A percentile compares a stretch with the other conserved stretches of the same genome.
Conservation (phyloP, 1,140 invertebrate species). For the Periplaneta americana region DNA sequence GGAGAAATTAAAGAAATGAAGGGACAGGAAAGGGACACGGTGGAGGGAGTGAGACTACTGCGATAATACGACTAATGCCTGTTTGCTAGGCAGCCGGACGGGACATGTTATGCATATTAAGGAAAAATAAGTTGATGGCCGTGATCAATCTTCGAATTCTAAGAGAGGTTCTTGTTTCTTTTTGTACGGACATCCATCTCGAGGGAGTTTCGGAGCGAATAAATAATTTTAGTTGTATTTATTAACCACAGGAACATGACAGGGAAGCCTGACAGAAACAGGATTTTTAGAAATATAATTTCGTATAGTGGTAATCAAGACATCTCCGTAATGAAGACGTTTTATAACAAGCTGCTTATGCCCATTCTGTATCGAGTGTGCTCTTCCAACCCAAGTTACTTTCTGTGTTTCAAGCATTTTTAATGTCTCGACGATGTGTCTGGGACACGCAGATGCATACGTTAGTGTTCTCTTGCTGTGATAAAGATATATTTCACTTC, state of each 20-base stretch:
- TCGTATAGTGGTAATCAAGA: neutral
- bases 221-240: neutral
- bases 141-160: neutral
- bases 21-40: too few species aligned
- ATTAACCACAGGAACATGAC: neutral
- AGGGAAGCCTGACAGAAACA: neutral
- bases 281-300: neutral
- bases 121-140: neutral
- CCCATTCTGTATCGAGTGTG: neutral
- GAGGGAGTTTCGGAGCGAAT: neutral
- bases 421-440: too few species aligned
- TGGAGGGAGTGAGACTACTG: too few species aligned
- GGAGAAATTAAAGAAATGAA: too few species aligned
- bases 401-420: neutral
- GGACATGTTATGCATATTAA: neutral
- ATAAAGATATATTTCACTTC: too few species aligned
- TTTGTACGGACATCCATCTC: neutral
- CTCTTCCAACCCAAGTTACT: neutral
- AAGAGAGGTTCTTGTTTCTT: neutral
- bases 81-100: too few species aligned
- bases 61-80: too few species aligned
- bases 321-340: too few species aligned
- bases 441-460: too few species aligned
- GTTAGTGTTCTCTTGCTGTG: too few species aligned
- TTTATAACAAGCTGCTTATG: too few species aligned